Evolutionary conservation across 2,113 vertebrate species (phyloP), one percentile per base, ranked within the genome.

Genomic region (Ivindomyrus marchei): DNA sequence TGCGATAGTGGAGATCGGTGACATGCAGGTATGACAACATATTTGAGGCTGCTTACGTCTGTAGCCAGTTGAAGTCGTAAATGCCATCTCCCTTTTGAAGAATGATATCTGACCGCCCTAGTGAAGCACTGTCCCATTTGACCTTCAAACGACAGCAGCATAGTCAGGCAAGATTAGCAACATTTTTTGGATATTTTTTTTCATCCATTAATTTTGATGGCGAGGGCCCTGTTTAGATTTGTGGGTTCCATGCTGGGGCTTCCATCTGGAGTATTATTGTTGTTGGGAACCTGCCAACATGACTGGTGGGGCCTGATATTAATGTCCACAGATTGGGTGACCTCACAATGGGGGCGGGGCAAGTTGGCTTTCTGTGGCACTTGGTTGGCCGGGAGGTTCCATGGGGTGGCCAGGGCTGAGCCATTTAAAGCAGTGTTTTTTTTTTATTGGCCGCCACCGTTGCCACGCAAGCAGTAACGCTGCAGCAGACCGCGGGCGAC

Each of bases 191-290:
- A 85, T 56, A 77, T 50, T 89, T 52, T 85, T 21, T 53, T 62
- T 85, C 49, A 85, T 89, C 89, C 89, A 89, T 89, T 89, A 89
- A 62, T 89, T 89, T 27, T 58, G 89, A 89, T 89, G 89, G 89
- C 89, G 56, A 27, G 89, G 45, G 36, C 50, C 58, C 24, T 89
- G 89, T 85, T 58, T 47, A 56, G 39, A 58, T 89, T 58, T 58
- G n/a, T 45, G 39, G 89, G 39, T n/a, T 42, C 45, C 89, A 58
- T 85, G 89, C 80, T 47, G 89, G 52, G 77, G 52, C 89, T 62
- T 62, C 89, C 89, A 89, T 89, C 89, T 89, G 89, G 89, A 89
- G 89, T 84, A 56, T 89, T 85, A 53, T 58, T 58, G 89, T 62
- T 58, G 39, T 62, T 89, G 89, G 89, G 49, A 46, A 24, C 53